These are phyloP conservation scores for Gortyna flavago DNA, from an alignment of 2,888 invertebrate species.

Conservation along the genomic window DNA sequence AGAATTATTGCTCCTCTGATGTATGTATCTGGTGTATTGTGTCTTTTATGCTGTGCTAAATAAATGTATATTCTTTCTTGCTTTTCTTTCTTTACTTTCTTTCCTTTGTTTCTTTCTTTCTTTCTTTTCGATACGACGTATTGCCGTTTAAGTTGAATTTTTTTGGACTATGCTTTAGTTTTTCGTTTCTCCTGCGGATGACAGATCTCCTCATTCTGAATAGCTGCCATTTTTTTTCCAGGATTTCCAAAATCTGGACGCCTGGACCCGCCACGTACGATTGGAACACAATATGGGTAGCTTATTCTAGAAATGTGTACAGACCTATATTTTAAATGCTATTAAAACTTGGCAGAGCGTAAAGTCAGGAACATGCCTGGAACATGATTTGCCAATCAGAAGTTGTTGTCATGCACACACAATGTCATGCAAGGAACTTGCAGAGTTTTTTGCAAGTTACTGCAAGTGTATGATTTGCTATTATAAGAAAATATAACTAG, in stretches of 20 bases:
- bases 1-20: no score
- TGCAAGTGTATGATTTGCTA: background rate
- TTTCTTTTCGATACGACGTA: no score
- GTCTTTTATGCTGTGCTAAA: no score
- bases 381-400: background rate
- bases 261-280: conserved; percentile 80
- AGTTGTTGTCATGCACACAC: background rate
- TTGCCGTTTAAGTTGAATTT: background rate
- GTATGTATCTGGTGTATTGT: no score
- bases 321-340: background rate
- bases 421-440: background rate
- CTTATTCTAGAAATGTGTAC: conserved; percentile 53
- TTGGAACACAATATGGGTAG: conserved; percentile 77
- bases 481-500: background rate
- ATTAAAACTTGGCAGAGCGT: background rate
- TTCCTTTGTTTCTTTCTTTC: no score
- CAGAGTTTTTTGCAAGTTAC: background rate
- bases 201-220: background rate
- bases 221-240: conserved; percentile 57
- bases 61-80: no score
- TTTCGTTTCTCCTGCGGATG: no score
- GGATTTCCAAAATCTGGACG: conserved; percentile 83
- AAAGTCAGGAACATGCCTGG: background rate
- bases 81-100: no score
- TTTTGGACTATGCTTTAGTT: no score